Evolutionary conservation across 2,113 vertebrate genomes (phyloP).

Genomic region (Stictonetta naevosa): DNA sequence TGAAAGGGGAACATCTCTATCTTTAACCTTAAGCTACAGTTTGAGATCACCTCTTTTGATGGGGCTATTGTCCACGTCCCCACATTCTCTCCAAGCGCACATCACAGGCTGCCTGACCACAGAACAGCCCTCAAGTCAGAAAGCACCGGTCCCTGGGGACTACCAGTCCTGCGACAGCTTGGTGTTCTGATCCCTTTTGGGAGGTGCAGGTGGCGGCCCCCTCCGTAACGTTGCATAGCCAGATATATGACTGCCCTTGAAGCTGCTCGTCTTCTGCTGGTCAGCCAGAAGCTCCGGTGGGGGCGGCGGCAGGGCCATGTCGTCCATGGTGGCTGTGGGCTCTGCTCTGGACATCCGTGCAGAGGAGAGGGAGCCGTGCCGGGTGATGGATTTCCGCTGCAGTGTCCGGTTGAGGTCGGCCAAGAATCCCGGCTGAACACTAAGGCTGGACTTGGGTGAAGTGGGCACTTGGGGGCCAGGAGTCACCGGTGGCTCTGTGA

Average conservation of each 20-base stretch:
- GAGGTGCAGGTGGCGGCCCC: constrained; percentile 92
- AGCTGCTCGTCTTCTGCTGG: constrained; percentile 80
- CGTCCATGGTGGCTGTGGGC: constrained; percentile 92
- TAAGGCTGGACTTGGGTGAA: constrained; percentile 89
- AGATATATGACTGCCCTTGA: constrained; percentile 88
- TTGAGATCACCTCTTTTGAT: constrained; percentile 52
- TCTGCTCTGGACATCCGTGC: constrained; percentile 82
- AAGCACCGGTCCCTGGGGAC: background rate
- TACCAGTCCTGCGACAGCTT: constrained; percentile 97
- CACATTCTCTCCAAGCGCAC: background rate
- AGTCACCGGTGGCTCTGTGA: constrained; percentile 59
- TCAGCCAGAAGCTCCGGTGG: constrained; percentile 92
- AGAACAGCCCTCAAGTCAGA: background rate
- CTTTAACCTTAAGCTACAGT: constrained; percentile 26
- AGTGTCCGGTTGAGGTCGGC: constrained; percentile 95
- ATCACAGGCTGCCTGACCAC: background rate
- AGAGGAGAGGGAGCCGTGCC: constrained; percentile 89
- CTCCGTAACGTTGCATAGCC: constrained; percentile 96
- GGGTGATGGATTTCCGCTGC: constrained; percentile 93
- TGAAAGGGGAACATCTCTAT: constrained; percentile 51
- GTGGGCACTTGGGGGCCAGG: constrained; percentile 81
- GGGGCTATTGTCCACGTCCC: background rate
- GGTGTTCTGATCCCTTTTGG: constrained; percentile 93
- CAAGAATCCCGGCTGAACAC: constrained; percentile 92
- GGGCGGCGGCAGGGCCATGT: constrained; percentile 92